Percentiles rank a stretch among this genome's conserved stretches.
Evolutionary conservation across 2,113 vertebrate species (phyloP).

Genomic region (Aix galericulata): DNA sequence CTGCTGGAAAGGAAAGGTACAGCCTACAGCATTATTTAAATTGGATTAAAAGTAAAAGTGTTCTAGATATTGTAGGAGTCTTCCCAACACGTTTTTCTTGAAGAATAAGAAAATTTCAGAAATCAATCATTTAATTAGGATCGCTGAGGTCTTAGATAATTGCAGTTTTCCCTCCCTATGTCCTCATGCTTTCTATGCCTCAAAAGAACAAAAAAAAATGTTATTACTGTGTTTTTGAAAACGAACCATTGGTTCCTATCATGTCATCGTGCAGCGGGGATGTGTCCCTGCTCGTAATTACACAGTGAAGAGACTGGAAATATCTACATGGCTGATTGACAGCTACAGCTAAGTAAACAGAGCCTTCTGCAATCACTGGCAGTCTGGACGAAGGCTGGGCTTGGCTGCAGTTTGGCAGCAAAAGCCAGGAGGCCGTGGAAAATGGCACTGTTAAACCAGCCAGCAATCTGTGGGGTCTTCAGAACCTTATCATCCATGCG

Average conservation of each 20-base stretch:
- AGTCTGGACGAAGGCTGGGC: neutral
- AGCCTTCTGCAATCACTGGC: neutral
- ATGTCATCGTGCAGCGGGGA: neutral
- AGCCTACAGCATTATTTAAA: neutral
- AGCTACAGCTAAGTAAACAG: neutral
- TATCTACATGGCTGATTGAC: conserved; percentile 17
- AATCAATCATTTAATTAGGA: neutral
- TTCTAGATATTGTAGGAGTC: neutral
- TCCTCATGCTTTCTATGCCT: neutral
- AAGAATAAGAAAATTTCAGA: neutral
- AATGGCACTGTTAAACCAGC: conserved; percentile 24
- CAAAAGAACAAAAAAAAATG: neutral
- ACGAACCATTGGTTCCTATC: neutral
- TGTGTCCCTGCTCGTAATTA: neutral
- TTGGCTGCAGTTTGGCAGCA: neutral
- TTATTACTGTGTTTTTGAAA: neutral
- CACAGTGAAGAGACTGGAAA: neutral
- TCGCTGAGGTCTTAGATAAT: neutral
- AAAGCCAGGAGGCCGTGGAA: neutral
- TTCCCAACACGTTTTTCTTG: neutral
- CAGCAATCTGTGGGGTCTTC: conserved; percentile 70
- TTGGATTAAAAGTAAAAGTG: neutral
- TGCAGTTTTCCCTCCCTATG: neutral
- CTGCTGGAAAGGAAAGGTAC: neutral
- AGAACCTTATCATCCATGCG: conserved; percentile 63